A percentile compares a stretch with the other conserved stretches of the same genome.
Conservation (phyloP, 2,797 vertebrate species). For the Sebastes hubbsi region DNA sequence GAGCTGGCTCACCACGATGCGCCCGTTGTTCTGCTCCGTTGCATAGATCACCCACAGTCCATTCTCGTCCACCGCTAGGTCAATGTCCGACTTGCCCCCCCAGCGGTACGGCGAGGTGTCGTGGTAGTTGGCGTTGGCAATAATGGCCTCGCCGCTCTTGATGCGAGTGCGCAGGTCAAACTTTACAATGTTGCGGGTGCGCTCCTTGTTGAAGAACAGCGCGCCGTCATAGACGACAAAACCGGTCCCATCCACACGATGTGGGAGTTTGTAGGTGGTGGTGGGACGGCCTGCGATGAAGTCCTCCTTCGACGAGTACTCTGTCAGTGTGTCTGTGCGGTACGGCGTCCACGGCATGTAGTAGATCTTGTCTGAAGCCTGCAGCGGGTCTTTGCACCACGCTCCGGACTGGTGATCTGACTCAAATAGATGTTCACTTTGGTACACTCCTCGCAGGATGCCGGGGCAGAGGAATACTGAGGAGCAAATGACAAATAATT, state of each 20-base stretch:
- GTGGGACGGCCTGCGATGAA: conserved; percentile 97
- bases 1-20: conserved; percentile 85
- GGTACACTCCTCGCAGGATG: conserved; percentile 94
- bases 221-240: conserved; percentile 99
- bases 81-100: conserved; percentile 86
- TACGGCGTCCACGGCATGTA: conserved; percentile 99
- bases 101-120: conserved; percentile 87
- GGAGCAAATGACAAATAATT: conserved; percentile 15
- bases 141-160: conserved; percentile 98
- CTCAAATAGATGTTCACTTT: conserved; percentile 98
- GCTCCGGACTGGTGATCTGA: conserved; percentile 98
- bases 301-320: conserved; percentile 98
- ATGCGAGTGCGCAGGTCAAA: conserved; percentile 97
- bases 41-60: conserved; percentile 87
- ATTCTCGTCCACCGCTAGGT: conserved; percentile 85
- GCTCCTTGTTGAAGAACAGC: conserved; percentile 98
- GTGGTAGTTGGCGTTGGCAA: conserved; percentile 90
- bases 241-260: conserved; percentile 96
- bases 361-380: conserved; percentile 98
- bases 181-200: conserved; percentile 98
- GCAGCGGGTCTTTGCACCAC: conserved; percentile 98
- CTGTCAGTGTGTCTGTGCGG: conserved; percentile 94
- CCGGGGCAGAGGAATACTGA: conserved; percentile 98
- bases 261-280: conserved; percentile 97
- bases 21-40: conserved; percentile 86